Percentiles rank a stretch among this genome's conserved stretches.
Conservation (phyloP, 2,113 vertebrate genomes). For the Tichodroma muraria region DNA sequence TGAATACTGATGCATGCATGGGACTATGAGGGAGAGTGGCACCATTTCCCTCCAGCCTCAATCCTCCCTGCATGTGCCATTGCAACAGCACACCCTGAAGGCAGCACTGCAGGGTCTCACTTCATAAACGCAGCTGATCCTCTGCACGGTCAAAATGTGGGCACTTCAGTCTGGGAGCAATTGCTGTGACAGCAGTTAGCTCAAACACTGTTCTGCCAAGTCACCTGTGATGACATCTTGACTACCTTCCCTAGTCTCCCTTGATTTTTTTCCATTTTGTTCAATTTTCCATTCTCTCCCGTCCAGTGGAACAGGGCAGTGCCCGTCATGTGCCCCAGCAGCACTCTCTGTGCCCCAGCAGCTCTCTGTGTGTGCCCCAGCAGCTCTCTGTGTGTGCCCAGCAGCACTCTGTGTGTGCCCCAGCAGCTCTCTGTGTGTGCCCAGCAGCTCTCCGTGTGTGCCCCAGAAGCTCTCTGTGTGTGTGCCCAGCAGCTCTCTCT, state of each 20-base stretch:
- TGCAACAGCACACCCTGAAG: neutral
- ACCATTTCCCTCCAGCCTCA: neutral
- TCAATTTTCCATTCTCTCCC: neutral
- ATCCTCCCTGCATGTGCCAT: accelerated
- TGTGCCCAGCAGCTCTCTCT: too few relatives aligned
- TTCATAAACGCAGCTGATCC: accelerated
- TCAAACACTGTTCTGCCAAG: neutral
- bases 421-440: too few relatives aligned
- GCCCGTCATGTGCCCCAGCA: accelerated
- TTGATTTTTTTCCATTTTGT: neutral
- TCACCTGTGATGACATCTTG: accelerated
- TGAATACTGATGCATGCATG: neutral
- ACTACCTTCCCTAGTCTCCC: neutral
- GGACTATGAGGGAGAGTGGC: neutral
- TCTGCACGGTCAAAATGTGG: neutral
- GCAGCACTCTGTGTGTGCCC: neutral
- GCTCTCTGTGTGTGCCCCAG: neutral
- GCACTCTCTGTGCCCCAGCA: neutral
- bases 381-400: neutral
- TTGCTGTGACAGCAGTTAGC: neutral
- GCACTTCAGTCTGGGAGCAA: neutral
- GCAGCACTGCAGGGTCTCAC: neutral
- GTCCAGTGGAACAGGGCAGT: neutral
- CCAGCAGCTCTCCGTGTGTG: neutral
- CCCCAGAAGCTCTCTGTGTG: neutral